Base-by-base conservation (phyloP, 1,140 invertebrate genomes). In the Drosophila sulfurigaster region DNA sequence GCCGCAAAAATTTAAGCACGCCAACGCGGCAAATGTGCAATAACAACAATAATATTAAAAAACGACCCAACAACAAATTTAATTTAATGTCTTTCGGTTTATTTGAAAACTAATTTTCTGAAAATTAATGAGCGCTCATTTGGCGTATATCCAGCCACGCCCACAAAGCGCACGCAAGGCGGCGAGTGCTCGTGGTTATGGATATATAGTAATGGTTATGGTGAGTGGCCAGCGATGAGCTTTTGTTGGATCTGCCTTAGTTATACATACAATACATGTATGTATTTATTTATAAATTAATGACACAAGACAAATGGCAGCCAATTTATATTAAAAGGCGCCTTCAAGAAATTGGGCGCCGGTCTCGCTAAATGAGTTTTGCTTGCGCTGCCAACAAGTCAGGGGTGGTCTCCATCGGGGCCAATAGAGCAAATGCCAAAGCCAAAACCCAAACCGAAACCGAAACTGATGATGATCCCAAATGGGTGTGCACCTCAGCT, bases 81-180 rank as follows among this genome's bases (percentile, higher is more conserved):
- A 88, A 88, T 88, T 88, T 88, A 67, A 85, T 85, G 68, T 78
- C 77, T 76, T 85, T 78, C 49, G 62, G 54, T 73, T 78, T 73
- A 65, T 81, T 83, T 85, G 69, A 59, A 85, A 85, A 79, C 72
- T 81, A 69, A 89, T 89, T 89, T 89, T 81, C 78, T 76, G 75
- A 54, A 85, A 89, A 89, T 89, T 89, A 89, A 89, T 89, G 85
- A 79, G 85, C 75, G 78, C 69, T 72, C 85, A 89, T 89, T 89
- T 89, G 85, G 78, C 81, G 60, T 54, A 46, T 68, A 76, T 68
- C 59, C 62, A 11, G 63, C 66, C 86, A 79, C 85, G 85, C 85
- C 85, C 86, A 70, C 85, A 85, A 79, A 15, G 65, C 49, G 75
- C 85, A 85, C 85, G 85, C 85, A 79, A 75, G 46, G 43, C 65